Conservation (phyloP, 1,140 invertebrate genomes). For the Gyrodactylus bullatarudis region DNA sequence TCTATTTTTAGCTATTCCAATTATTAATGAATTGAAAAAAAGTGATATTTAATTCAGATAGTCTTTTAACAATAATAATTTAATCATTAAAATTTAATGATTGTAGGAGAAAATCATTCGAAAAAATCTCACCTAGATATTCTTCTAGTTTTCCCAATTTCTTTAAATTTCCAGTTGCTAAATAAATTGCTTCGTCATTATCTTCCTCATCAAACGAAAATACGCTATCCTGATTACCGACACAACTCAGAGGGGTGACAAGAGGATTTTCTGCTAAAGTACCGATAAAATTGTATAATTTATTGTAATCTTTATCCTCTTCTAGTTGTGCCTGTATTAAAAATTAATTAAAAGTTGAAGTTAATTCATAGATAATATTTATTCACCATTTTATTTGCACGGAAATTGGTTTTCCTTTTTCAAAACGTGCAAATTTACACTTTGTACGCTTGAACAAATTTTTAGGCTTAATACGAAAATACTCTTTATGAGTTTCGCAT, state of each 20-base stretch:
- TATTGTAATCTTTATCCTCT: not conserved
- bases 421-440: not conserved
- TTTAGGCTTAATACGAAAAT: no score
- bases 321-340: not conserved
- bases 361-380: not conserved
- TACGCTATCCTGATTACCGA: not conserved
- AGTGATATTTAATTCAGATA: not conserved
- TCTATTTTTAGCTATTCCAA: not conserved
- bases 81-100: not conserved
- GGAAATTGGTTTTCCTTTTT: not conserved
- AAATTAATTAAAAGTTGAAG: not conserved
- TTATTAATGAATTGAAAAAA: not conserved
- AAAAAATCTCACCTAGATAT: not conserved
- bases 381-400: not conserved
- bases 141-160: not conserved
- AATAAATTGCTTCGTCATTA: not conserved
- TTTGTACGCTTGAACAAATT: not conserved
- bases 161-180: not conserved
- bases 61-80: not conserved
- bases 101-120: not conserved
- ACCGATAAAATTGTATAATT: not conserved
- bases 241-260: not conserved
- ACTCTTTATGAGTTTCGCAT: no score
- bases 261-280: not conserved
- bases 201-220: not conserved